Evolutionary conservation across 2,888 invertebrate genomes (phyloP).

Genomic region (Trichogramma evanescens): DNA sequence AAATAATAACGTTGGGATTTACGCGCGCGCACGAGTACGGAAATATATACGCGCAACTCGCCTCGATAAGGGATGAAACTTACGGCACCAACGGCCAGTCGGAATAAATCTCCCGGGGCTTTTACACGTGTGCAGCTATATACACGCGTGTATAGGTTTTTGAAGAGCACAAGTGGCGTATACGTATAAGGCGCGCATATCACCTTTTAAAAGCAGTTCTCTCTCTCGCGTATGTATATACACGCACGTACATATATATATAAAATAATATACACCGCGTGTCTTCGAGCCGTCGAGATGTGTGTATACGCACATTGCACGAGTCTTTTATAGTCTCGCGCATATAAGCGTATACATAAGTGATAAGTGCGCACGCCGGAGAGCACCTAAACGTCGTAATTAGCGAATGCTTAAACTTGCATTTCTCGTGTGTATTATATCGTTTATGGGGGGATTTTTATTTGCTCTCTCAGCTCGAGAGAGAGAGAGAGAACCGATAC

Average conservation of each 20-base stretch:
- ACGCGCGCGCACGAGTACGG: constrained; percentile 2
- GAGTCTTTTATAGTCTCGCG: not conserved
- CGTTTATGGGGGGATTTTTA: not conserved
- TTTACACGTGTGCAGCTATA: constrained; percentile 1
- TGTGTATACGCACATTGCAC: not conserved
- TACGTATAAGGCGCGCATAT: not conserved
- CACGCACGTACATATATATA: too few species aligned
- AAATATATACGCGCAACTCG: not conserved
- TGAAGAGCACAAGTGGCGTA: not conserved
- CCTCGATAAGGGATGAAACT: constrained; percentile 20
- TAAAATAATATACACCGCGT: too few species aligned
- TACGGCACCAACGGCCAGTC: constrained; percentile 7
- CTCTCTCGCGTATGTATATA: not conserved
- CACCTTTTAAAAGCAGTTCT: not conserved
- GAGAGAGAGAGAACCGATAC: too few species aligned
- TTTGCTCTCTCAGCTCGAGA: too few species aligned
- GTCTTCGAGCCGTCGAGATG: not conserved
- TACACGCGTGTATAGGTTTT: constrained; percentile 9
- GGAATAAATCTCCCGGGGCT: constrained; percentile 14
- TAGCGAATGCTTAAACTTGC: constrained; percentile 2
- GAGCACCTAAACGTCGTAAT: constrained; percentile 11
- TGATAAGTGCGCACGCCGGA: not conserved
- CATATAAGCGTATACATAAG: constrained; percentile 2
- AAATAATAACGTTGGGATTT: constrained; percentile 3
- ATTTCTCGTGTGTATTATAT: not conserved